Conservation (phyloP, 1,140 invertebrate genomes). For the Macrobrachium rosenbergii region DNA sequence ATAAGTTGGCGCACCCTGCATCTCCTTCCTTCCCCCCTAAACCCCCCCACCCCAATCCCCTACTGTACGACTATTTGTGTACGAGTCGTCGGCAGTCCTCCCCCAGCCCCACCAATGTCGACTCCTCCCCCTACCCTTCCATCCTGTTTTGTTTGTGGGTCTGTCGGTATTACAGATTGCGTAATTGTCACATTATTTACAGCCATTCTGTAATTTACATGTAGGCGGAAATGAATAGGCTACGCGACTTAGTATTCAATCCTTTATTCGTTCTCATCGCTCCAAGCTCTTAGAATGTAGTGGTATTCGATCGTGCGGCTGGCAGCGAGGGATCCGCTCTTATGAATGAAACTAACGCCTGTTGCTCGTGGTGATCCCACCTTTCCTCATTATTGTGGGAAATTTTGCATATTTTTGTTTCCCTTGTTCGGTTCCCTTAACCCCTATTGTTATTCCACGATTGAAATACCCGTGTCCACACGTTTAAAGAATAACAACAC, state of each 20-base stretch:
- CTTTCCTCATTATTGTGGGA: conserved; percentile 35
- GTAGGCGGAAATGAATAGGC: neutral
- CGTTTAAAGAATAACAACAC: no score
- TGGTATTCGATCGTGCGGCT: conserved; percentile 20
- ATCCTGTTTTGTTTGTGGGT: conserved; percentile 8
- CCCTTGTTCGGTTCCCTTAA: neutral
- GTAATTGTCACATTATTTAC: no score
- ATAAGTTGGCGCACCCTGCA: conserved; percentile 20
- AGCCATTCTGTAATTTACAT: neutral
- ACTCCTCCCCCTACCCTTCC: neutral
- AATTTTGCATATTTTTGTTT: conserved; percentile 17
- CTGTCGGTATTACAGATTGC: no score
- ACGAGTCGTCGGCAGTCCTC: neutral
- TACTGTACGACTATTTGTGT: conserved; percentile 20
- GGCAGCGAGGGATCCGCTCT: conserved; percentile 41
- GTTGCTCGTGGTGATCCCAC: conserved; percentile 31
- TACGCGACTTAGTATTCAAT: no score
- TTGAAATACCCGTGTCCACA: no score
- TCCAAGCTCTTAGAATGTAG: neutral
- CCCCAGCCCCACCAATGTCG: neutral
- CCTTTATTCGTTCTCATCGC: no score
- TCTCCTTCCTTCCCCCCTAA: neutral
- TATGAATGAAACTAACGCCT: conserved; percentile 59
- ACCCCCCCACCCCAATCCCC: no score
- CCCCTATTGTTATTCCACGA: no score